Evolutionary conservation across 2,888 invertebrate genomes (phyloP), one percentile per base, ranked within the genome.

Genomic region (Molorchus minor): DNA sequence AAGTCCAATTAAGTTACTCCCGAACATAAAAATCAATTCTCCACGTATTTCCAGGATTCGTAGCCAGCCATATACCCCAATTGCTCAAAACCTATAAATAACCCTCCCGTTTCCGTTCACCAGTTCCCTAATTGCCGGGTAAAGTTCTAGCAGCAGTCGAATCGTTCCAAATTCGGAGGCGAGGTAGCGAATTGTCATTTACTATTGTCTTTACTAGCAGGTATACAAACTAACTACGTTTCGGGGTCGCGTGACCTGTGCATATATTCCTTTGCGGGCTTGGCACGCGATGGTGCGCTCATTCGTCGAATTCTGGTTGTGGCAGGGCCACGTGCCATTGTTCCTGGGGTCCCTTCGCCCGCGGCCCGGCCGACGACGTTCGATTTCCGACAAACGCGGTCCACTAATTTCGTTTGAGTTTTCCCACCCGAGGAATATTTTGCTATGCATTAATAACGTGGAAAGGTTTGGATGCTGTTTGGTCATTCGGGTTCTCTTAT

Each of bases 271-370:
- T 71, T 60, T 66, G 67, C 70, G 71, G 67, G 71, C 69, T 69
- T 64, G 71, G 73, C 77, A 75, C 77, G 77, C 77, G 75, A 77
- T 75, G 71, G 72, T 52, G 70, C 74, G 74, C 73, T 73, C 74
- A 67, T 74, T 75, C 75, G 73, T 71, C 73, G 75, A 75, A 76
- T 77, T 76, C 74, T 75, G 77, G 77, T 77, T 77, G 76, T 74
- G 75, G 51, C 51, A 51, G 51, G 40, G 45, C 51, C 51, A 51
- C 51, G 51, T 51, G 51, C 51, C 51, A 51, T 51, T 51, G 40
- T 51, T 51, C 40, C 40, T 49, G 47, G 38, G 16, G 29, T 40
- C 29, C 40, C 29, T 36, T 19, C 35, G 13, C 45, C 40, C 43
- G 35, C 13, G 33, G 17, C 20, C 10, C 46, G 45, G 30, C 17